Conservation (phyloP, 1,140 invertebrate genomes). For the Anthonomus grandis region DNA sequence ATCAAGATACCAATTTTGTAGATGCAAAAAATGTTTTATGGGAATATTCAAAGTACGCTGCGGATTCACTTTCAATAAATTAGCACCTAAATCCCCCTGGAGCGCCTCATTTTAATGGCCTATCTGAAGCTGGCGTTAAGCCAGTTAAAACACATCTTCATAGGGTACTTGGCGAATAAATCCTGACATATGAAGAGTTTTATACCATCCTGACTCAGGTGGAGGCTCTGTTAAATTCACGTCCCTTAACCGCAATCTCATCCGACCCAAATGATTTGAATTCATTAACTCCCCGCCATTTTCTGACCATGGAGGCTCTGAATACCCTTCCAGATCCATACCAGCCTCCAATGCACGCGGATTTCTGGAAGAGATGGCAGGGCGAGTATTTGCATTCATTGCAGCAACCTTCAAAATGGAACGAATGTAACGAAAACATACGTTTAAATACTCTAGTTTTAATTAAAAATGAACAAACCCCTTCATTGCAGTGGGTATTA, state of each 20-base stretch:
- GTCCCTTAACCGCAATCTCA: too few species aligned
- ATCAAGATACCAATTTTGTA: conserved; percentile 46
- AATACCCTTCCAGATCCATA: neutral
- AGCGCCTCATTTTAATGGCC: conserved; percentile 13
- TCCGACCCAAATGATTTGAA: too few species aligned
- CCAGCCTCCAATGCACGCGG: neutral
- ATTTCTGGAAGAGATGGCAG: too few species aligned
- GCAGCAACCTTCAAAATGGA: neutral
- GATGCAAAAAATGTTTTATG: conserved; percentile 29
- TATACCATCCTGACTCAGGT: too few species aligned
- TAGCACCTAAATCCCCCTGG: conserved; percentile 13
- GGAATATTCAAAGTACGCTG: too few species aligned
- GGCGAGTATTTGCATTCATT: neutral
- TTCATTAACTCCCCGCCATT: conserved; percentile 11
- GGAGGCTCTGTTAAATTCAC: too few species aligned
- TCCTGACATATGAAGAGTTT: too few species aligned
- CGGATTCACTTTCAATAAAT: neutral
- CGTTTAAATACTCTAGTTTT: too few species aligned
- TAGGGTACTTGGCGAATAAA: conserved; percentile 9
- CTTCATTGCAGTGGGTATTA: neutral
- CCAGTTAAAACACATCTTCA: conserved; percentile 17
- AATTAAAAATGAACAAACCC: neutral
- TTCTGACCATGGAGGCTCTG: conserved; percentile 9
- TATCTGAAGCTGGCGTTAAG: conserved; percentile 21
- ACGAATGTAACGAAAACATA: too few species aligned